These are phyloP conservation scores for Oreochromis mossambicus DNA, from an alignment of 2,797 vertebrate genomes.

Conservation along the genomic window DNA sequence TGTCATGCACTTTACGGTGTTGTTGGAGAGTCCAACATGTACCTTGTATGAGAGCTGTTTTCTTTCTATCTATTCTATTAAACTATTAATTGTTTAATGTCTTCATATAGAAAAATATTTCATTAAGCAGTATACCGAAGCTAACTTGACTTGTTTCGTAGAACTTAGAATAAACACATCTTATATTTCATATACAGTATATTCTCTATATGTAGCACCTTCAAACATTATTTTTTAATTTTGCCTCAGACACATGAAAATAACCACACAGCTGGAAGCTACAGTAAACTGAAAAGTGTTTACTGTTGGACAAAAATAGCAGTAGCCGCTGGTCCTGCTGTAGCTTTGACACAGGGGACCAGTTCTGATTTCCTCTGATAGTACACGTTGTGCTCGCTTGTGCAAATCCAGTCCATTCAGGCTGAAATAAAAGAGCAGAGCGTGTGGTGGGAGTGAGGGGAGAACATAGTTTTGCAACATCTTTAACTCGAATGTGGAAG, in stretches of 20 bases:
- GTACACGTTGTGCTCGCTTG: not conserved
- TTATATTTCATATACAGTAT: not conserved
- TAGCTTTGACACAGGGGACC: conserved; percentile 15
- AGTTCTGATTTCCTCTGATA: not conserved
- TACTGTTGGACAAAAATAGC: conserved; percentile 23
- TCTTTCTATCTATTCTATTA: not conserved
- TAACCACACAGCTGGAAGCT: not conserved
- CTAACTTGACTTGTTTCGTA: not conserved
- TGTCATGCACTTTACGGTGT: accelerated
- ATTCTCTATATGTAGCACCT: not conserved
- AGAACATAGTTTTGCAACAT: not conserved
- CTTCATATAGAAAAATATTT: not conserved
- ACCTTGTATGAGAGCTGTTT: not conserved
- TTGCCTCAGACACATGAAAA: not conserved
- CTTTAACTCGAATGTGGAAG: not conserved
- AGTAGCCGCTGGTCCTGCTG: conserved; percentile 2
- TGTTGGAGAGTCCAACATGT: not conserved
- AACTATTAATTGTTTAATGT: not conserved
- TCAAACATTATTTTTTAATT: not conserved
- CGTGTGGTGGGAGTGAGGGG: not conserved
- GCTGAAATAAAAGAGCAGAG: not conserved
- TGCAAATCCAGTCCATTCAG: not conserved
- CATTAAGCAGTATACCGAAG: not conserved
- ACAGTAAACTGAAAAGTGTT: not conserved
- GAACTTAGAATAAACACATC: not conserved